Evolutionary conservation across 2,888 invertebrate genomes (phyloP).

Genomic region (Aporophyla lueneburgensis): DNA sequence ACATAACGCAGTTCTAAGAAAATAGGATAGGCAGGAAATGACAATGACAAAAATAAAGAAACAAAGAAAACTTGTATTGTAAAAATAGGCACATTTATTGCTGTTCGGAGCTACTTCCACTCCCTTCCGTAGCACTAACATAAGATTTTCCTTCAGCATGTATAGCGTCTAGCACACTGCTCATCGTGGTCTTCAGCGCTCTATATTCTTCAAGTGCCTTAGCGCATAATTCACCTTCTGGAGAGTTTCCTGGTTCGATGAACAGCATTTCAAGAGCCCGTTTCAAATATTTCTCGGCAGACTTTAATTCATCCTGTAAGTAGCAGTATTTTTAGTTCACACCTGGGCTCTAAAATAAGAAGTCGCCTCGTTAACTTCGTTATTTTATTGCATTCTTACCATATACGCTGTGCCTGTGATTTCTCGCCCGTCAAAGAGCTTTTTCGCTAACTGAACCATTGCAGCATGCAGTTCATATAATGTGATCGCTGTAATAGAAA

Average conservation of each 20-base stretch:
- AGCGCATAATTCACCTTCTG: slow-evolving; percentile 93
- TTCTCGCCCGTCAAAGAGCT: slow-evolving; percentile 91
- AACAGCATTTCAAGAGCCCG: slow-evolving; percentile 92
- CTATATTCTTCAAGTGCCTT: slow-evolving; percentile 93
- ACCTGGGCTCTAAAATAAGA: slow-evolving; percentile 3
- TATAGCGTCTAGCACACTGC: slow-evolving; percentile 77
- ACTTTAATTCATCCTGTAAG: slow-evolving; percentile 88
- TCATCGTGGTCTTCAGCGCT: slow-evolving; percentile 89
- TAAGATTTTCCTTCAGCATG: slow-evolving; percentile 82
- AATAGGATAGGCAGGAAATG: slow-evolving; percentile 41
- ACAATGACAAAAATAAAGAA: slow-evolving; percentile 4
- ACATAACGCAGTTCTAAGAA: slow-evolving; percentile 9
- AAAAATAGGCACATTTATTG: slow-evolving; percentile 34
- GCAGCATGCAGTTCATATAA: slow-evolving; percentile 94
- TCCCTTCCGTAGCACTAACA: slow-evolving; percentile 68
- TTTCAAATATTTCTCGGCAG: slow-evolving; percentile 91
- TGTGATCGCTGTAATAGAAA: slow-evolving; percentile 91
- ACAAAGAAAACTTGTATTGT: not conserved
- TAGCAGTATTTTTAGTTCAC: slow-evolving; percentile 19
- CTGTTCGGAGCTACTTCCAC: slow-evolving; percentile 49
- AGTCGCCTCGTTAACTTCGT: not conserved
- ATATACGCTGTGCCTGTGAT: slow-evolving; percentile 90
- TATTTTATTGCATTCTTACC: slow-evolving; percentile 71
- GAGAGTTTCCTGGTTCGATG: slow-evolving; percentile 93
- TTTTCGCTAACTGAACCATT: slow-evolving; percentile 92